Conservation (phyloP, 2,888 invertebrate genomes). For the Dryocosmus kuriphilus region DNA sequence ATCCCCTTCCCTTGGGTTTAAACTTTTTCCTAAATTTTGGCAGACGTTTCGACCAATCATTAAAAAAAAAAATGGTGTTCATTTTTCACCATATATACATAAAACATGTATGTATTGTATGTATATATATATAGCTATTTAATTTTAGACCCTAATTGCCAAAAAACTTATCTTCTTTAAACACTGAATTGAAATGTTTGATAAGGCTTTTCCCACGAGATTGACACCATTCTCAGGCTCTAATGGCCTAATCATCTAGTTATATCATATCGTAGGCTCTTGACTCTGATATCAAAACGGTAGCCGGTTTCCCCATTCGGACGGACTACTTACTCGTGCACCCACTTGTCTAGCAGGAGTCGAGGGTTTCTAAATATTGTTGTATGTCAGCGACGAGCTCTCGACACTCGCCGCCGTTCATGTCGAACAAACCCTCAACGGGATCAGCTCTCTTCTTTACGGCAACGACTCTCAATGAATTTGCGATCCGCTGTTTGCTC, state of each 20-base stretch:
- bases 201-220: too few species aligned
- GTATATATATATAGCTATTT: too few species aligned
- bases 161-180: too few species aligned
- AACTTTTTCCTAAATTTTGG: too few species aligned
- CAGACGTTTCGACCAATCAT: too few species aligned
- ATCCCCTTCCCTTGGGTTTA: too few species aligned
- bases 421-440: slow-evolving; percentile 68
- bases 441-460: slow-evolving; percentile 73
- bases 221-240: too few species aligned
- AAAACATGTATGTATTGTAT: too few species aligned
- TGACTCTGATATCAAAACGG: slow-evolving; percentile 9
- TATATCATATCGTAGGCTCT: background rate
- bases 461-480: slow-evolving; percentile 58
- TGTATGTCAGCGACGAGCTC: slow-evolving; percentile 55
- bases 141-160: too few species aligned
- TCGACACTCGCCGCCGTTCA: slow-evolving; percentile 62
- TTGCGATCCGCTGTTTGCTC: slow-evolving; percentile 61
- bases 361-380: slow-evolving; percentile 70
- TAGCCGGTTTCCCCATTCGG: slow-evolving; percentile 18
- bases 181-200: too few species aligned
- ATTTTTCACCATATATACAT: too few species aligned
- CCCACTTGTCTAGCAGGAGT: slow-evolving; percentile 59
- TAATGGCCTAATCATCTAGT: background rate
- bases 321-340: slow-evolving; percentile 11
- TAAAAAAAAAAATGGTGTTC: too few species aligned